Evolutionary conservation across 2,888 invertebrate genomes (phyloP), one percentile per base, ranked within the genome.

Genomic region (Drosophila mettleri): DNA sequence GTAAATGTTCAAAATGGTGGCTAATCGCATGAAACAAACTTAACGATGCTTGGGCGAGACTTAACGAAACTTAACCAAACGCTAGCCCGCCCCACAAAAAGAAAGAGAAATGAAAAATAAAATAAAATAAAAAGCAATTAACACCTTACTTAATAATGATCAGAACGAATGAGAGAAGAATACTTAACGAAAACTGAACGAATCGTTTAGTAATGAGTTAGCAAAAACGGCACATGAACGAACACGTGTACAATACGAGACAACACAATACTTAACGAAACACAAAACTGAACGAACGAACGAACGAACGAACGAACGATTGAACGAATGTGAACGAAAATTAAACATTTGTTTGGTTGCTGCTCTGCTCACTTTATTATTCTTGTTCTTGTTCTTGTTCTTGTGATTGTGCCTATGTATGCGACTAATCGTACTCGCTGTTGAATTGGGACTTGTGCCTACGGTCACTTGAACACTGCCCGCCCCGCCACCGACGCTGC

Each of bases 371-470:
- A 91, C 91, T 91, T 91, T 91, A 90, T 90, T 88, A 71, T 82
- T 86, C 84, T 90, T 90, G 79, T 89, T 88, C 86, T 90, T 91
- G 77, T 88, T n/a, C n/a, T n/a, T n/a, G n/a, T n/a, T n/a, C n/a
- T 90, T 90, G 79, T 89, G 89, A 88, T 90, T 91, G 77, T 88
- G 89, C 89, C 91, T 91, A 91, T 91, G 90, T 80, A 91, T 91
- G 86, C 91, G 91, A 90, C 90, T 91, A 90, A 91, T 91, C 88
- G 91, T 91, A 90, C 90, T 91, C 82, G 92, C 85, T 80, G 91
- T 86, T 72, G 91, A 90, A 81, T 90, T 91, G 80, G 91, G 89
- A 88, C 87, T 84, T 80, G 92, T 88, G 91, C 90, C 92, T 91
- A 92, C 90, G 83, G 92, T 90, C 82, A 91, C 90, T 80, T 91